A percentile compares a stretch with the other conserved stretches of the same genome.
Conservation (phyloP, 2,888 invertebrate species). For the Drosophila pegasa region DNA sequence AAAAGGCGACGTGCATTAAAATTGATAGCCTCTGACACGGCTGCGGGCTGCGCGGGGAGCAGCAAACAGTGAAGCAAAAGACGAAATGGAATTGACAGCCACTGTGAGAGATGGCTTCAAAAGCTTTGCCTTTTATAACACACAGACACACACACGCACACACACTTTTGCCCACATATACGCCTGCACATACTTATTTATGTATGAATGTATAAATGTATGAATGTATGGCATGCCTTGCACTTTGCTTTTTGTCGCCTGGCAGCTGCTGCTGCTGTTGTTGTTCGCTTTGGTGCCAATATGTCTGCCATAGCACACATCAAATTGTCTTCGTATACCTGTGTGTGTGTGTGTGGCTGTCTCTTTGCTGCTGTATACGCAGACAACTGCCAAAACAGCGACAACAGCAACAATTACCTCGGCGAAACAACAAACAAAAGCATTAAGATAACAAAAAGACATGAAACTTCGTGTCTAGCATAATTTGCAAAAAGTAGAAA, state of each 20-base stretch:
- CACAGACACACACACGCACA: neutral
- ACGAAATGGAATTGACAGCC: slow-evolving; percentile 56
- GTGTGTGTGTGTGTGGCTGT: slow-evolving; percentile 4
- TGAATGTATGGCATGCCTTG: slow-evolving; percentile 28
- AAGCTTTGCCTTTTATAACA: slow-evolving; percentile 43
- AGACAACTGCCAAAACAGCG: slow-evolving; percentile 41
- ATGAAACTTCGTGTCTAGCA: slow-evolving; percentile 41
- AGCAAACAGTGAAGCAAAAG: slow-evolving; percentile 21
- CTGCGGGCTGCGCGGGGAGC: slow-evolving; percentile 4
- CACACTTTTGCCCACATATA: neutral
- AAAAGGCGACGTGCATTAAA: slow-evolving; percentile 60
- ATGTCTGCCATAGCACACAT: slow-evolving; percentile 55
- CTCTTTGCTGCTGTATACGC: slow-evolving; percentile 7
- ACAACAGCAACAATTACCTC: slow-evolving; percentile 37
- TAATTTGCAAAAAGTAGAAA: slow-evolving; percentile 14
- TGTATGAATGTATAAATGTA: neutral
- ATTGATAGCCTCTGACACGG: slow-evolving; percentile 52
- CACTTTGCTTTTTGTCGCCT: slow-evolving; percentile 53
- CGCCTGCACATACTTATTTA: slow-evolving; percentile 2
- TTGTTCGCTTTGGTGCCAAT: slow-evolving; percentile 48
- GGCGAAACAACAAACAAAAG: slow-evolving; percentile 41
- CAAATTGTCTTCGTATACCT: slow-evolving; percentile 39
- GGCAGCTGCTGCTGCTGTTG: slow-evolving; percentile 33
- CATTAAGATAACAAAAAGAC: slow-evolving; percentile 48
- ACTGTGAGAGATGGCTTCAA: slow-evolving; percentile 39